These are phyloP conservation scores for Cheilinus undulatus DNA, from an alignment of 2,113 vertebrate species.

Conservation along the genomic window DNA sequence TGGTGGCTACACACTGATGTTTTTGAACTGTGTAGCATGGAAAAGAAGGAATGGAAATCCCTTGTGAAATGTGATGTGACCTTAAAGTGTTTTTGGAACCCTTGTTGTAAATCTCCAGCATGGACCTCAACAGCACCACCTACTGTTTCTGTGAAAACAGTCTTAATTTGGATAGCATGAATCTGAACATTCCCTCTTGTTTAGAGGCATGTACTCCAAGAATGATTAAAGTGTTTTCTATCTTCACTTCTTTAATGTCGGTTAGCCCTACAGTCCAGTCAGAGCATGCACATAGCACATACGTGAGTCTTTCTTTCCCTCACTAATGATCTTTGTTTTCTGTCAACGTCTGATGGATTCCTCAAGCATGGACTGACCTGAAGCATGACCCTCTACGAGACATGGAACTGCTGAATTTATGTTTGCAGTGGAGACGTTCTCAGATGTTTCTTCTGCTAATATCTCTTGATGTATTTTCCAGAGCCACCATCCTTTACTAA, in stretches of 20 bases:
- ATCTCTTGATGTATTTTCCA: constrained; percentile 75
- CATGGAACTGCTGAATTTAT: neutral
- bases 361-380: constrained; percentile 42
- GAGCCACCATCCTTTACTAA: constrained; percentile 93
- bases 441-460: constrained; percentile 70
- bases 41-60: constrained; percentile 13
- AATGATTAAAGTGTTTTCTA: neutral
- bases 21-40: constrained; percentile 42
- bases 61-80: neutral
- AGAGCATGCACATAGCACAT: constrained; percentile 25
- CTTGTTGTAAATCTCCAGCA: neutral
- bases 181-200: constrained; percentile 1
- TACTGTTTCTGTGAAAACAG: neutral
- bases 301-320: neutral
- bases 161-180: constrained; percentile 35
- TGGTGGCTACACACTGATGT: neutral
- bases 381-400: constrained; percentile 25
- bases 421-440: constrained; percentile 23
- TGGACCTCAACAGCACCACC: neutral
- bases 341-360: constrained; percentile 13
- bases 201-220: neutral
- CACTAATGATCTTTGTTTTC: constrained; percentile 11
- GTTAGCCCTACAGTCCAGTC: neutral
- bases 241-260: neutral
- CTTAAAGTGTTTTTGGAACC: neutral